phyloP scores from a whole-genome alignment of 2,888 invertebrate species.

The Acanthosepion lycidas region DNA sequence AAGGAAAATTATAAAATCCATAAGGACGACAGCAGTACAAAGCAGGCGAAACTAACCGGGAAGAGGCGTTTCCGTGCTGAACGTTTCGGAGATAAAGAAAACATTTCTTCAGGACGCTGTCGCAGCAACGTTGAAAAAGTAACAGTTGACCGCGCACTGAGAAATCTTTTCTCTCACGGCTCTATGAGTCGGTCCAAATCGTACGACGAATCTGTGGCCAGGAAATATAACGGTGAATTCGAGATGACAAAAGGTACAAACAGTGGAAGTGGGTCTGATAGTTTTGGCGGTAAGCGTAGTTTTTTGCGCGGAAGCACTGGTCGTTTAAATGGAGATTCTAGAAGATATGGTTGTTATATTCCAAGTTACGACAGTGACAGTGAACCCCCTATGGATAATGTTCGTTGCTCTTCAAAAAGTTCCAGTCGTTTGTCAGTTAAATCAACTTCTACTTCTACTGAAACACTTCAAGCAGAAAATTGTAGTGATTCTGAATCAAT shows the following conservation, averaged over 20 bases:
- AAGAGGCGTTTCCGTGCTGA: slow-evolving; percentile 66
- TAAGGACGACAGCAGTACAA: slow-evolving; percentile 51
- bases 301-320: slow-evolving; percentile 58
- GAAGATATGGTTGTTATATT: slow-evolving; percentile 64
- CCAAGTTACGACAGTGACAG: slow-evolving; percentile 66
- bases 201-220: slow-evolving; percentile 68
- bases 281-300: slow-evolving; percentile 50
- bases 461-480: slow-evolving; percentile 65
- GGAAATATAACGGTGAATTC: slow-evolving; percentile 59
- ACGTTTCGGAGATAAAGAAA: slow-evolving; percentile 66
- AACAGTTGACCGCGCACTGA: slow-evolving; percentile 65
- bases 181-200: slow-evolving; percentile 69
- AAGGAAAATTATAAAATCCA: slow-evolving; percentile 52
- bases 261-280: slow-evolving; percentile 55
- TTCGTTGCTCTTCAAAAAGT: slow-evolving; percentile 62
- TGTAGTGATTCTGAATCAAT: slow-evolving; percentile 56
- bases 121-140: slow-evolving; percentile 68
- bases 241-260: slow-evolving; percentile 51
- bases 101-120: slow-evolving; percentile 59
- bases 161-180: slow-evolving; percentile 59
- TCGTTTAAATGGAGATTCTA: slow-evolving; percentile 60
- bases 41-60: slow-evolving; percentile 65
- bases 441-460: slow-evolving; percentile 70
- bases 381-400: slow-evolving; percentile 59
- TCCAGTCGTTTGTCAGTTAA: slow-evolving; percentile 65